Base-by-base conservation (phyloP, 1,140 invertebrate genomes). In the Delia radicum region DNA sequence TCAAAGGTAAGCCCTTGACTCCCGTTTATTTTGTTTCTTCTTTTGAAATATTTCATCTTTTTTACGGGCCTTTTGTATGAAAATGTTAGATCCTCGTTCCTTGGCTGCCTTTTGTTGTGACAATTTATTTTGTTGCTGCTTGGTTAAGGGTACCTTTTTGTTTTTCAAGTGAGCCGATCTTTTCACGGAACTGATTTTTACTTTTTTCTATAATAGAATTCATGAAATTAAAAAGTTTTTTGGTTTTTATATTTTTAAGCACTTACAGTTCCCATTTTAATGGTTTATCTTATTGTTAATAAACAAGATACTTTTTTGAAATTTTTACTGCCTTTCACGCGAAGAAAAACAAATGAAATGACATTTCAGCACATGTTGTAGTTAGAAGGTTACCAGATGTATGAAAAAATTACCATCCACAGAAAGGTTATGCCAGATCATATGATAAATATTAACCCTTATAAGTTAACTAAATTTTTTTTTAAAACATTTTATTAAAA, bases 141-240 rank as follows among this genome's bases (percentile, higher is more conserved):
- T 85, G 8, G 76, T 77, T 3, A 80, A 75, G 72, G 80, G 84
- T n/a, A 79, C 79, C 74, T 86, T 86, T 55, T 86, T 85, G 2
- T 81, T 78, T 55, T 84, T 85, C 33, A 86, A 75, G 76, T 86
- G 85, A n/a, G 83, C 82, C 7, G 80, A 76, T 8, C 84, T 82
- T 74, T 86, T 86, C 13, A 85, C 84, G 2, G 81, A 72, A 67
- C 84, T 85, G 72, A 86, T 86, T 81, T 86, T 86, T 3, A 86
- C 82, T 67, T 86, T 86, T 84, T 86, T 86, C 83, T 86, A 27
- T 6, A 76, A 72, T 18, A 28, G 12, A 62, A 42, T n/a, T 3
- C 2, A 33, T 31, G 2, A 8, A 55, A 55, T 55, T 21, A 55
- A 55, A 55, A 42, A 33, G 12, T 26, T 3, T 28, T 12, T 13